Percentiles rank a stretch among this genome's conserved stretches.
phyloP scores from a whole-genome alignment of 2,797 vertebrate species.

The Acrossocheilus wenchowensis region DNA sequence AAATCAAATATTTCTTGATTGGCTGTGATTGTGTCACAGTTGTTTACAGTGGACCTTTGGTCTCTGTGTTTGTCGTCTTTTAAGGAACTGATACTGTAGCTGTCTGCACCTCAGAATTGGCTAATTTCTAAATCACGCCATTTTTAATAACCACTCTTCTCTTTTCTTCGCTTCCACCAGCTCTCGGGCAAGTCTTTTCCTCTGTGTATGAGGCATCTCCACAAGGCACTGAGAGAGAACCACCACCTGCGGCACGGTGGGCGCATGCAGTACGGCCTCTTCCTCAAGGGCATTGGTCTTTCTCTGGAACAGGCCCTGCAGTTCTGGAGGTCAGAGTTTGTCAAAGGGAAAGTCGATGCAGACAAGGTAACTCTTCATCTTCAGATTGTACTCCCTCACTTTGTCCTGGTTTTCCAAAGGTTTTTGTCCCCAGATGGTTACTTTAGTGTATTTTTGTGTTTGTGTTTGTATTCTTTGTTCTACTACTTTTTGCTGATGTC shows the following conservation, averaged over 20 bases:
- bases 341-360: conserved; percentile 90
- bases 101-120: background rate
- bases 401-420: conserved; percentile 11
- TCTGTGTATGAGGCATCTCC: conserved; percentile 94
- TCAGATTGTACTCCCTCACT: background rate
- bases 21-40: background rate
- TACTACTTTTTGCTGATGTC: conserved; percentile 26
- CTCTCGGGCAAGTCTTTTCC: conserved; percentile 91
- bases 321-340: conserved; percentile 96
- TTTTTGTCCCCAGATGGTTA: background rate
- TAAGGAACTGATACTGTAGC: background rate
- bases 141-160: background rate
- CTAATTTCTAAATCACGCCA: background rate
- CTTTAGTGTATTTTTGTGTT: background rate
- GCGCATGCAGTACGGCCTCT: conserved; percentile 97
- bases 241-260: conserved; percentile 96
- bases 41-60: background rate
- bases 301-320: conserved; percentile 94
- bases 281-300: conserved; percentile 94
- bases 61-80: background rate
- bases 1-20: background rate
- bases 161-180: conserved; percentile 69
- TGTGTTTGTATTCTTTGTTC: background rate
- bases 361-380: conserved; percentile 86
- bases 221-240: conserved; percentile 87